These are phyloP conservation scores for Microctenopoma steveboyesi DNA, from an alignment of 2,797 vertebrate genomes.

Conservation along the genomic window DNA sequence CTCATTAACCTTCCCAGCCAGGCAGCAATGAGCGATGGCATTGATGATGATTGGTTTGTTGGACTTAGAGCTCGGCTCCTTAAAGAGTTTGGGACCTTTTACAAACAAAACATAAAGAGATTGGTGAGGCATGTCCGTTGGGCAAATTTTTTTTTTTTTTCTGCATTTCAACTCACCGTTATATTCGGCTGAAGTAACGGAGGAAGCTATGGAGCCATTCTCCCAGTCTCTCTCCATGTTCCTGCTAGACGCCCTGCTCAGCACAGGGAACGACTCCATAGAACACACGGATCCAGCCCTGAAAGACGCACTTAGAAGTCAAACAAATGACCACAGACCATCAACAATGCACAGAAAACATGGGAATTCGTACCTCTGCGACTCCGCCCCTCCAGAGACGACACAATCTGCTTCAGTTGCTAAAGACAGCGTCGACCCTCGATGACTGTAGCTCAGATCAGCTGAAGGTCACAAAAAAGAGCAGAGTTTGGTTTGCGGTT, in stretches of 20 bases:
- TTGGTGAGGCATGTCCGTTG: neutral
- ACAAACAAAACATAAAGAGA: constrained; percentile 2
- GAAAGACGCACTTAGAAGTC: constrained; percentile 9
- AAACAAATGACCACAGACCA: neutral
- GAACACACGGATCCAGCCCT: constrained; percentile 84
- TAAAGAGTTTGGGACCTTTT: constrained; percentile 96
- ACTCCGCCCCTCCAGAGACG: constrained; percentile 87
- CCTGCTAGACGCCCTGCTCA: constrained; percentile 88
- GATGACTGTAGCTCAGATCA: constrained; percentile 89
- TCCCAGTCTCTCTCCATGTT: constrained; percentile 97
- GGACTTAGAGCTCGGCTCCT: constrained; percentile 98
- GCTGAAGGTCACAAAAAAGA: constrained; percentile 74
- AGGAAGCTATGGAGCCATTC: constrained; percentile 95
- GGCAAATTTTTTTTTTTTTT: neutral
- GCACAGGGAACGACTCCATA: constrained; percentile 87
- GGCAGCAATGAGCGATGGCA: constrained; percentile 95
- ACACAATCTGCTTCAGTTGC: constrained; percentile 92
- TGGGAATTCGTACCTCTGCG: constrained; percentile 63
- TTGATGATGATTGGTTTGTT: constrained; percentile 99
- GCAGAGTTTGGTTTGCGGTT: neutral
- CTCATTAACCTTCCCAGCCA: constrained; percentile 97
- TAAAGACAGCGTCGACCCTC: constrained; percentile 94
- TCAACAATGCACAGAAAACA: neutral
- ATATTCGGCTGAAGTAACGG: constrained; percentile 95
- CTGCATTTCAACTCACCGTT: constrained; percentile 83